phyloP scores from a whole-genome alignment of 2,113 vertebrate genomes.

The Gallinago jamesoni region DNA sequence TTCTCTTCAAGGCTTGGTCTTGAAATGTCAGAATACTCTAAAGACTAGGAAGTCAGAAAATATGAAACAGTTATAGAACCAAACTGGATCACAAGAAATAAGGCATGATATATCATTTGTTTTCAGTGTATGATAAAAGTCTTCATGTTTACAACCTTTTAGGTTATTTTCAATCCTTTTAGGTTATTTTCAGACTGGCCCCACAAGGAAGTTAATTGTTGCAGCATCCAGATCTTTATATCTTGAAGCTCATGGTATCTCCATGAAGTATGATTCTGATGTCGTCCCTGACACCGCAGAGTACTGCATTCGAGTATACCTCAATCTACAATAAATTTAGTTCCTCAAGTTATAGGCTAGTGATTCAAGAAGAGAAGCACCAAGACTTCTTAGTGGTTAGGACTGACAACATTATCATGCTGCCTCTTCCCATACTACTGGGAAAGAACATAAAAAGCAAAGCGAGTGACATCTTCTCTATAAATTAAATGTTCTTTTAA shows the following conservation, averaged over 20 bases:
- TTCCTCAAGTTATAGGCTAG: background rate
- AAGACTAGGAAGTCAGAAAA: background rate
- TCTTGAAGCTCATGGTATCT: background rate
- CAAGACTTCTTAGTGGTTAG: background rate
- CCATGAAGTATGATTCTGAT: background rate
- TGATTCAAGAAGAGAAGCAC: background rate
- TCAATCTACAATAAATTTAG: background rate
- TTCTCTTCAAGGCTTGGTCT: background rate
- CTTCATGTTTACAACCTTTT: background rate
- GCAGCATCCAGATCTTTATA: background rate
- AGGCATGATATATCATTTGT: background rate
- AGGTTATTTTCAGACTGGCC: background rate
- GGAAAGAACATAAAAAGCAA: background rate
- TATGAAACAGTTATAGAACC: background rate
- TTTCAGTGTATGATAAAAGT: background rate
- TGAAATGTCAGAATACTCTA: background rate
- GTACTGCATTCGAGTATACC: background rate
- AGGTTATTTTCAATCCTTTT: too few species aligned
- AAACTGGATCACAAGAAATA: background rate
- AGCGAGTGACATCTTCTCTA: background rate
- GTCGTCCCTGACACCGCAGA: background rate
- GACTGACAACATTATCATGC: background rate
- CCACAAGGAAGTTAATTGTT: background rate
- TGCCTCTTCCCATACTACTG: background rate
- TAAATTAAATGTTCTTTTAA: background rate